Conservation (phyloP, 2,888 invertebrate genomes). For the Formica aserva region DNA sequence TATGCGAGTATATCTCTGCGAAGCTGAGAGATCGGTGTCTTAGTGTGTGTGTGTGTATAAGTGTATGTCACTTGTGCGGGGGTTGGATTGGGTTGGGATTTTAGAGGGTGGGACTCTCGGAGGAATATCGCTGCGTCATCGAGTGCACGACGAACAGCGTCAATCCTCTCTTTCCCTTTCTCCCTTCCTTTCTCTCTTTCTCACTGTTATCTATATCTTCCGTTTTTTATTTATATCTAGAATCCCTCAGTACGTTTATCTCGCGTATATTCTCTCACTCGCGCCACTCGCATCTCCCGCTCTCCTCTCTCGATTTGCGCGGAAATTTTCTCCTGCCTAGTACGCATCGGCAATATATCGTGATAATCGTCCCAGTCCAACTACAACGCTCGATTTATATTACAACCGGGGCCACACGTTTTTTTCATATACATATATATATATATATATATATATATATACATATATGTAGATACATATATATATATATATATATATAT, state of each 20-base stretch:
- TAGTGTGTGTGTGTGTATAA: neutral
- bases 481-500: too few species aligned
- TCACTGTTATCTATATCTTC: conserved; percentile 68
- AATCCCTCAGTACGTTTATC: conserved; percentile 65
- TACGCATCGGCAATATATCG: conserved; percentile 62
- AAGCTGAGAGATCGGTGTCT: conserved; percentile 31
- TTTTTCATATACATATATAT: conserved; percentile 73
- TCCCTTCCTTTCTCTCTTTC: neutral
- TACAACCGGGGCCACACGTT: conserved; percentile 77
- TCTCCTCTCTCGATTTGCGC: conserved; percentile 27
- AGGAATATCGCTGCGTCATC: conserved; percentile 64
- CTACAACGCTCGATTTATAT: conserved; percentile 75
- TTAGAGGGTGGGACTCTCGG: conserved; percentile 47
- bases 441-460: conserved; percentile 78
- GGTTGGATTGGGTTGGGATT: conserved; percentile 22
- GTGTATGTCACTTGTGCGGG: conserved; percentile 22
- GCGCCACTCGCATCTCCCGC: conserved; percentile 28
- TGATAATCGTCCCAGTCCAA: conserved; percentile 71
- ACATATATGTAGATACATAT: too few species aligned
- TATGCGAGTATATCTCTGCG: conserved; percentile 22
- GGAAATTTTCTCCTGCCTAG: conserved; percentile 41
- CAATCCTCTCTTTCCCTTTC: conserved; percentile 49
- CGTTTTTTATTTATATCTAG: conserved; percentile 72
- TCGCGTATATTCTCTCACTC: conserved; percentile 50
- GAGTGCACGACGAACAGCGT: conserved; percentile 62